Base-by-base conservation (phyloP, 2,113 vertebrate species). In the Cavia porcellus region DNA sequence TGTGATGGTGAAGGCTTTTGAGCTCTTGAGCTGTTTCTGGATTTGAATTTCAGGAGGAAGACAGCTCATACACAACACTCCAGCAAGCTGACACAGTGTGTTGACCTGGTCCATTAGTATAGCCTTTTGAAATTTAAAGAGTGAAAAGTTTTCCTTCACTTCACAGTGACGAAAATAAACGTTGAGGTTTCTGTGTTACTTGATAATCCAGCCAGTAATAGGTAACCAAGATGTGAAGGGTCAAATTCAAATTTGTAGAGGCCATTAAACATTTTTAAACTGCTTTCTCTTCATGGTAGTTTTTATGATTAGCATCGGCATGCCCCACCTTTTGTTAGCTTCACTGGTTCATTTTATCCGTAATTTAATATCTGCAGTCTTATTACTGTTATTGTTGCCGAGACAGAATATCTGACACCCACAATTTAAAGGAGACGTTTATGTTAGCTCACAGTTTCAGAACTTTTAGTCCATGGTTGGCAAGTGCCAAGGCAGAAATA, bases 131-230 rank as follows among this genome's bases (percentile, higher is more conserved):
- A 88, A 82, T 89, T 79, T 75, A 77, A 94, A 59, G 55, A 83
- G 66, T 77, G n/a, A 94, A 92, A 88, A 81, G 7, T 89, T 87
- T 90, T 92, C 86, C 47, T 77, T 77, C 42, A 75, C 17, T 90
- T 88, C 42, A 68, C 61, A 19, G 75, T 81, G 66, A 20, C 19
- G 55, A 57, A 57, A 57, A 57, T 57, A 57, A 57, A 57, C 55
- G 4, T 57, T 57, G 55, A 57, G 55, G 30, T 90, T 75, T 95
- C 84, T 50, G 61, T 72, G 74, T 89, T 83, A 66, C 55, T 45
- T 82, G 93, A 62, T 66, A 89, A 57, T 9, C 19, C 30, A 83
- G 22, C n/a, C 42, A 68, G 17, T 50, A 70, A 82, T 68, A 81
- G 25, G 61, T 52, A 81, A 22, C 50, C 30, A 79, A 50, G 22